phyloP scores from a whole-genome alignment of 2,113 vertebrate genomes.

The Triplophysa siluroides region DNA sequence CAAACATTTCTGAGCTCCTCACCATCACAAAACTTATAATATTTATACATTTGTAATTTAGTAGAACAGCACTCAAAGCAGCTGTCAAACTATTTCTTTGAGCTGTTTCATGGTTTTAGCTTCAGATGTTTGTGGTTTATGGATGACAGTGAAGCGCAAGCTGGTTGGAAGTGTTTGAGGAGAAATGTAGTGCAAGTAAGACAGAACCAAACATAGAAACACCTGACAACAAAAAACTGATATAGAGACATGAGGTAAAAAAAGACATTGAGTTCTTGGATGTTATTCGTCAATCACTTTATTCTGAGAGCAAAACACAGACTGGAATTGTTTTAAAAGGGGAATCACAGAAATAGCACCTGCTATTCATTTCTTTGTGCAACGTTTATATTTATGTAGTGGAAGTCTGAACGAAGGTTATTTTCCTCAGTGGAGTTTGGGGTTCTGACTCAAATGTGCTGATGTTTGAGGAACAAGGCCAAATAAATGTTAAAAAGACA shows the following conservation, averaged over 20 bases:
- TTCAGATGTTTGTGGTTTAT: constrained; percentile 44
- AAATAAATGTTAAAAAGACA: constrained; percentile 65
- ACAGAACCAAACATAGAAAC: constrained; percentile 1
- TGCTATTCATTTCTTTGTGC: constrained; percentile 57
- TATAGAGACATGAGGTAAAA: not conserved
- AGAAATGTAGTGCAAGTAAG: constrained; percentile 19
- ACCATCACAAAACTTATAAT: constrained; percentile 12
- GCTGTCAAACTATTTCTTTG: constrained; percentile 30
- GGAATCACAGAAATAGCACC: constrained; percentile 60
- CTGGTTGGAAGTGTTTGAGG: constrained; percentile 21
- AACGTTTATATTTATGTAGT: constrained; percentile 59
- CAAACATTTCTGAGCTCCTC: constrained; percentile 3
- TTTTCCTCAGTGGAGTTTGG: constrained; percentile 49
- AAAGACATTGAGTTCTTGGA: not conserved
- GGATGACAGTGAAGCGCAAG: constrained; percentile 36
- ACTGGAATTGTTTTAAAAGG: constrained; percentile 44
- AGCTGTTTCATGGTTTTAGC: constrained; percentile 16
- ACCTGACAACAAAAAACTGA: not conserved
- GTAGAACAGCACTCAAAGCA: constrained; percentile 19
- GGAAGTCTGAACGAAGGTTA: constrained; percentile 46
- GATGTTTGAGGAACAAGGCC: constrained; percentile 55
- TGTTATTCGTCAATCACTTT: constrained; percentile 45
- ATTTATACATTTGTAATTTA: constrained; percentile 31
- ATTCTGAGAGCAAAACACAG: constrained; percentile 40
- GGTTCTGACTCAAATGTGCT: constrained; percentile 54